Conservation (phyloP, 2,113 vertebrate species). For the Etheostoma cragini region DNA sequence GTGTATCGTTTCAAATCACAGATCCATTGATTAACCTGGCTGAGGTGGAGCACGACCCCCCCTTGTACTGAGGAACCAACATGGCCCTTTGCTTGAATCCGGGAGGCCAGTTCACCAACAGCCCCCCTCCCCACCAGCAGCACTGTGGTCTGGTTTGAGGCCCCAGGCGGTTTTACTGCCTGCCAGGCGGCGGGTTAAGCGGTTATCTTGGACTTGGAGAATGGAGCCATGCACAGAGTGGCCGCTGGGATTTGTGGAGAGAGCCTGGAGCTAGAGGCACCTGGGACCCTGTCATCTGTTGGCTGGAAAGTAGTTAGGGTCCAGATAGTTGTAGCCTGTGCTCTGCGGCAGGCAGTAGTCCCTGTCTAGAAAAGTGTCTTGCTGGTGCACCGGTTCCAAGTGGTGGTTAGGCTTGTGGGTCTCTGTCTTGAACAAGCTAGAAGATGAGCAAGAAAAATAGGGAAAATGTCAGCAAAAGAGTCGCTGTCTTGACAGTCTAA, state of each 20-base stretch:
- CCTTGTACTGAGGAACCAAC: conserved; percentile 66
- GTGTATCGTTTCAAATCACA: conserved; percentile 64
- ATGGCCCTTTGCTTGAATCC: conserved; percentile 84
- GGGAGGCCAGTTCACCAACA: conserved; percentile 66
- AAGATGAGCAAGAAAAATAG: not conserved
- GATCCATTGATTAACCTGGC: conserved; percentile 67
- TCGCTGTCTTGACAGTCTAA: too few relatives aligned
- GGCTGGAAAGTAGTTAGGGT: conserved; percentile 99
- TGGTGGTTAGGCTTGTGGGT: conserved; percentile 95
- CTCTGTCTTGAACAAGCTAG: conserved; percentile 94
- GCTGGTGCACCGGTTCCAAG: conserved; percentile 93
- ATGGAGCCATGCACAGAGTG: conserved; percentile 82
- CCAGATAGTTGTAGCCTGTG: conserved; percentile 98
- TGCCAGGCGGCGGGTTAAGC: conserved; percentile 69
- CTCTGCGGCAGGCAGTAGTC: conserved; percentile 98
- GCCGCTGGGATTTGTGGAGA: conserved; percentile 76
- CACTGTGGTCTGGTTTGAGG: conserved; percentile 64
- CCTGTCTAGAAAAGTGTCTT: conserved; percentile 96
- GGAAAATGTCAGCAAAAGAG: not conserved
- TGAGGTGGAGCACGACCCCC: conserved; percentile 59
- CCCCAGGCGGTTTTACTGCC: conserved; percentile 60
- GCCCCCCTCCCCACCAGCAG: conserved; percentile 62
- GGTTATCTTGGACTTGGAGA: conserved; percentile 75
- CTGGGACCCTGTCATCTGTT: conserved; percentile 96
- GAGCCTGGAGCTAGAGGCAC: conserved; percentile 67